phyloP scores from a whole-genome alignment of 2,113 vertebrate species.

The Hylia prasina region DNA sequence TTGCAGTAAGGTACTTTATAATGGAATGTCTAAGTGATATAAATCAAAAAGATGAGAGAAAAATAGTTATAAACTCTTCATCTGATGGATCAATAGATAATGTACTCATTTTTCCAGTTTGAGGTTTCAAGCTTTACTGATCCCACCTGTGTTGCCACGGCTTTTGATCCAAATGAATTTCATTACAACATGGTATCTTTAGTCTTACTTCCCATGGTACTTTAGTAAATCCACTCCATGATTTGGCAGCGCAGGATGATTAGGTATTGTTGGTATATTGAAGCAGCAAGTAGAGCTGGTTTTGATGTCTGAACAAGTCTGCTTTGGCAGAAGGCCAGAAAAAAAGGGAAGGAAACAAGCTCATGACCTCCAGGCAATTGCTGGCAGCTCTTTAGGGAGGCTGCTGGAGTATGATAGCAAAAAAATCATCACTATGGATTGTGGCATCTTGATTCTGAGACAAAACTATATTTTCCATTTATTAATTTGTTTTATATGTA shows the following conservation, averaged over 20 bases:
- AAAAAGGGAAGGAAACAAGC: conserved; percentile 39
- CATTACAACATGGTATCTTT: background rate
- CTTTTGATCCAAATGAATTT: background rate
- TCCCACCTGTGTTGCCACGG: background rate
- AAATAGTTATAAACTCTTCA: background rate
- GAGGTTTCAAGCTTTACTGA: background rate
- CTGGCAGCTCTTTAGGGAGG: background rate
- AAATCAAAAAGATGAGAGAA: background rate
- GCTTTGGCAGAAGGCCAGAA: conserved; percentile 30
- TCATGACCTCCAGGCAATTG: conserved; percentile 24
- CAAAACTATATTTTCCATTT: background rate
- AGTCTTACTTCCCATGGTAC: background rate
- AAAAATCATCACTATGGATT: background rate
- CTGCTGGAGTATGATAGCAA: background rate
- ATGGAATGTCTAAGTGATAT: background rate
- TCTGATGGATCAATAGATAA: background rate
- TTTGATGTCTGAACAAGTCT: conserved; percentile 37
- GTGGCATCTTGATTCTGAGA: background rate
- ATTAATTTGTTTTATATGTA: background rate
- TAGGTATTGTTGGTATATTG: background rate
- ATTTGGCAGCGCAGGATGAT: background rate
- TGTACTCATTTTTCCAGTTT: background rate
- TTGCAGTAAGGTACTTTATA: background rate
- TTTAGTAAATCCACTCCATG: background rate
- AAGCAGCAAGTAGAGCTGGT: background rate